phyloP scores from a whole-genome alignment of 2,113 vertebrate species.

The Elgaria multicarinata region DNA sequence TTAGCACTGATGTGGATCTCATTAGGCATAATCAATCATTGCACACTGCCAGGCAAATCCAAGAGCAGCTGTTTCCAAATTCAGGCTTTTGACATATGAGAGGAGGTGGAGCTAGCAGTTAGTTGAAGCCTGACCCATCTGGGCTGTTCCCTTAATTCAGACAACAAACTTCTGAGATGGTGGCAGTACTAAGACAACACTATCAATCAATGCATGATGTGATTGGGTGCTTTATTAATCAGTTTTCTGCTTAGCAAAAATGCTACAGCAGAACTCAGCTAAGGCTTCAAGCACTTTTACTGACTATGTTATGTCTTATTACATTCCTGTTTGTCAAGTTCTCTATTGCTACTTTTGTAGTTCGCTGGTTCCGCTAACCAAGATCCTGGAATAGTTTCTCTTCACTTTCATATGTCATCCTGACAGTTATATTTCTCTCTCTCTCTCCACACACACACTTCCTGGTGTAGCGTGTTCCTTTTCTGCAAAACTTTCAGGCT shows the following conservation, averaged over 20 bases:
- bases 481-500: background rate
- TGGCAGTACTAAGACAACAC: background rate
- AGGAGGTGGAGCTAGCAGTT: background rate
- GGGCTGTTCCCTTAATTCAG: slow-evolving; percentile 35
- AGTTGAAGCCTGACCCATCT: slow-evolving; percentile 59
- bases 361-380: background rate
- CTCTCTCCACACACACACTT: background rate
- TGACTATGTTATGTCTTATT: background rate
- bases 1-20: background rate
- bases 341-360: background rate
- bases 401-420: background rate
- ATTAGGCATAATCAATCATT: slow-evolving; percentile 72
- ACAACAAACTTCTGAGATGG: background rate
- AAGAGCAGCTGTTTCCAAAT: slow-evolving; percentile 71
- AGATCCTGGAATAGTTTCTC: background rate
- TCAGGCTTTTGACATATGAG: slow-evolving; percentile 53
- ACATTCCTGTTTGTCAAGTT: background rate
- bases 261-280: accelerated
- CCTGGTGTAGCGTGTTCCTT: background rate
- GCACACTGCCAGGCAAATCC: slow-evolving; percentile 44
- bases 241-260: background rate
- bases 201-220: accelerated
- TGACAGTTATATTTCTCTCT: background rate
- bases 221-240: background rate
- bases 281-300: background rate